Conservation (phyloP, 1,140 invertebrate genomes). For the Calephelis nemesis region DNA sequence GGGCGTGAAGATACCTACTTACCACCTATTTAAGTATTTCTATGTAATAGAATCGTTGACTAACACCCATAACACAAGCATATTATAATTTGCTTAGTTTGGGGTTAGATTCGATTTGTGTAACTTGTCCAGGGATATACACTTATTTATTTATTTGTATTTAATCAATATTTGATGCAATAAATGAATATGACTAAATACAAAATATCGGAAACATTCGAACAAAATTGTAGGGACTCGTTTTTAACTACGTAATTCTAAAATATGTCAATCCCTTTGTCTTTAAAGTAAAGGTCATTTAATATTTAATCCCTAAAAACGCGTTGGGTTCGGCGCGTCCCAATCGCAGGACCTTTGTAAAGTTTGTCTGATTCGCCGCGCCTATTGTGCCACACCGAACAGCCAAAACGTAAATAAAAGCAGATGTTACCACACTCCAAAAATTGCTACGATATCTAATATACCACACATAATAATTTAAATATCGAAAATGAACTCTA, state of each 20-base stretch:
- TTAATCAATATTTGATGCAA: too few relatives aligned
- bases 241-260: background rate
- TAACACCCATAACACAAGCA: too few relatives aligned
- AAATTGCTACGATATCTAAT: slow-evolving; percentile 44
- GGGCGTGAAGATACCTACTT: too few relatives aligned
- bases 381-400: slow-evolving; percentile 64
- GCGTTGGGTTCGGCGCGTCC: slow-evolving; percentile 29
- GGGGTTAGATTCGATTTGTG: too few relatives aligned
- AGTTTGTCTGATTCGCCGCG: slow-evolving; percentile 59
- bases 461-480: slow-evolving; percentile 26
- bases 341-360: slow-evolving; percentile 47
- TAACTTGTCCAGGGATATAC: too few relatives aligned
- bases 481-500: slow-evolving; percentile 35
- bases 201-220: background rate
- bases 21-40: too few relatives aligned
- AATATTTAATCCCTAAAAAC: slow-evolving; percentile 52
- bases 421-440: slow-evolving; percentile 75
- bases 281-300: slow-evolving; percentile 53
- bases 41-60: too few relatives aligned
- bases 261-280: slow-evolving; percentile 5
- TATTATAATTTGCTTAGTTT: too few relatives aligned
- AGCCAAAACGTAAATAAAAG: slow-evolving; percentile 77
- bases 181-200: too few relatives aligned
- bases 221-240: background rate
- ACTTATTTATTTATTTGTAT: too few relatives aligned